Base-by-base conservation (phyloP, 1,140 invertebrate genomes). In the Sitobion miscanthi region DNA sequence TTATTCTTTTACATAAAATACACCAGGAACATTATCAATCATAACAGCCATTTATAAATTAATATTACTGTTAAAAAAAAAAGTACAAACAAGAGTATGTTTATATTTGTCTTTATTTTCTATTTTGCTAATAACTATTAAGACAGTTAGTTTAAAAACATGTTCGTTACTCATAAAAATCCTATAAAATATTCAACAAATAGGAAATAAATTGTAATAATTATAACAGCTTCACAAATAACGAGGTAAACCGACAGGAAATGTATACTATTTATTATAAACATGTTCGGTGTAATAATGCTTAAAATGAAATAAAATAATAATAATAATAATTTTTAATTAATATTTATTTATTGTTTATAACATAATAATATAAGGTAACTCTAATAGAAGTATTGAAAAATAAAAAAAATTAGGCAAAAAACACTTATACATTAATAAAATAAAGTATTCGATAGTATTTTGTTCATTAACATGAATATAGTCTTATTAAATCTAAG, bases 311-410 rank as follows among this genome's bases (percentile, higher is more conserved):
- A 35, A 14, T 57, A 69, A 45, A 69, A 90, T 54, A 90, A 91
- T 62, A 90, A 62, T 69, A 8, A 57, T 57, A 57, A 57, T 57
- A 62, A 62, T 69, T n/a, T n/a, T 14, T 69, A 69, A 69, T 69
- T 69, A 69, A 69, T 57, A 25, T 30, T 42, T 38, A 23, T 69
- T 69, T 90, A 90, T 57, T 8, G 38, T 62, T 90, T 38, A 52
- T 69, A 91, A 91, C 52, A 90, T 91, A 8, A 91, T 91, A 45
- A 85, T 42, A 85, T 25, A 25, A 47, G 54, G 57, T 91, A 91
- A 90, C 89, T 90, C 54, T 90, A 90, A 91, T 62, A 91, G 42
- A 45, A 91, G 11, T 69, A 69, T 77, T 69, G 7, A 69, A 91
- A 77, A 69, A 38, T 30, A 17, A 47, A 91, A 69, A 35, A 91